Evolutionary conservation across 2,797 vertebrate genomes (phyloP).

Genomic region (Leptatherina wallacei): DNA sequence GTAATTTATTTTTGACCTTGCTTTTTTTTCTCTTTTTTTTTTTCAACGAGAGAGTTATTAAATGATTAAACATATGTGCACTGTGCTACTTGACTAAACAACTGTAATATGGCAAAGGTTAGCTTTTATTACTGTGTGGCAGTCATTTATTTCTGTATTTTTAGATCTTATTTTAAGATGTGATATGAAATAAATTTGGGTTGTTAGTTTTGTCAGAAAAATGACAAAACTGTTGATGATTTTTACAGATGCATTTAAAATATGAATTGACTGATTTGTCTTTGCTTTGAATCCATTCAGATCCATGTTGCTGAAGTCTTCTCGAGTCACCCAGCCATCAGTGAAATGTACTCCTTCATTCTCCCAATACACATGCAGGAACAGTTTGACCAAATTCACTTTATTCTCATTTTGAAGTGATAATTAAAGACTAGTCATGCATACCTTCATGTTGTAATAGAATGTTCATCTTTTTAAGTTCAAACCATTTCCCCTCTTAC

Average conservation of each 20-base stretch:
- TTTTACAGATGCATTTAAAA: conserved; percentile 31
- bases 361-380: neutral
- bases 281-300: conserved; percentile 56
- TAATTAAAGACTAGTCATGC: conserved; percentile 5
- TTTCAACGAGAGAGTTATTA: conserved; percentile 64
- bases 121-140: conserved; percentile 24
- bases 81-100: conserved; percentile 65
- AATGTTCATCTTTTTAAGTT: neutral
- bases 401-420: neutral
- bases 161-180: conserved; percentile 11
- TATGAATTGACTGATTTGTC: conserved; percentile 39
- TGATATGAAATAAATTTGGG: neutral
- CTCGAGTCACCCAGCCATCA: conserved; percentile 57
- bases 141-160: conserved; percentile 3
- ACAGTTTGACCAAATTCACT: conserved; percentile 7
- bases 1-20: conserved; percentile 89
- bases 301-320: conserved; percentile 43
- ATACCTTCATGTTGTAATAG: neutral
- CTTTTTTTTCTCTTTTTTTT: conserved; percentile 63
- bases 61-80: conserved; percentile 84
- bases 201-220: neutral
- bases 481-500: neutral
- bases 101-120: conserved; percentile 48
- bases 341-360: conserved; percentile 11
- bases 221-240: neutral